Evolutionary conservation across 2,113 vertebrate genomes (phyloP).

Genomic region (Eira barbara): DNA sequence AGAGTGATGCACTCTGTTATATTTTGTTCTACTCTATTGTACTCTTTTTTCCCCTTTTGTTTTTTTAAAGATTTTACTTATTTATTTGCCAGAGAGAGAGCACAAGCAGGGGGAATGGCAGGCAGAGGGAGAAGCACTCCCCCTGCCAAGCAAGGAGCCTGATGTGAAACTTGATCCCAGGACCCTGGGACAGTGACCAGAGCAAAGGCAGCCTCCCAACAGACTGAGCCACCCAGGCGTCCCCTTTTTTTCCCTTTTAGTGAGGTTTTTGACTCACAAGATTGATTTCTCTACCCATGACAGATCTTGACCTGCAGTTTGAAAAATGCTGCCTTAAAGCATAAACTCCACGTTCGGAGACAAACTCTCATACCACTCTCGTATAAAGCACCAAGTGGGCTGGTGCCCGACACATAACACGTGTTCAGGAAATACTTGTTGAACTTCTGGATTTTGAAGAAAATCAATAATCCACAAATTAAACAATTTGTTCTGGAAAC

Average conservation of each 20-base stretch:
- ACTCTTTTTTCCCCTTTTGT: background rate
- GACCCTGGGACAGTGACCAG: background rate
- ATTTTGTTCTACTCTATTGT: conserved; percentile 29
- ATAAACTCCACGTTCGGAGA: background rate
- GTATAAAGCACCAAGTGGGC: background rate
- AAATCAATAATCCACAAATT: conserved; percentile 19
- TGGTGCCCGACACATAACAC: background rate
- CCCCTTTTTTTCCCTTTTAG: background rate
- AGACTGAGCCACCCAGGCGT: background rate
- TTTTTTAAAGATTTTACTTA: background rate
- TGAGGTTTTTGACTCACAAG: conserved; percentile 37
- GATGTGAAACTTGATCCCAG: background rate
- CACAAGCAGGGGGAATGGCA: background rate
- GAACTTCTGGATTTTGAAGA: background rate
- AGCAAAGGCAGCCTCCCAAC: background rate
- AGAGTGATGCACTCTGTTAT: background rate
- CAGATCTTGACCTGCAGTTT: background rate
- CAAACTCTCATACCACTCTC: background rate
- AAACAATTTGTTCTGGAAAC: conserved; percentile 51
- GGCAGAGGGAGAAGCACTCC: background rate
- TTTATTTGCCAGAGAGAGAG: background rate
- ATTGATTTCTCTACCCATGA: conserved; percentile 28
- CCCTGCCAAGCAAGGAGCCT: background rate
- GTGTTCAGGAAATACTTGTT: conserved; percentile 39
- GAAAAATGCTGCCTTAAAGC: conserved; percentile 35